Evolutionary conservation across 1,140 invertebrate genomes (phyloP).

Genomic region (Monomorium pharaonis): DNA sequence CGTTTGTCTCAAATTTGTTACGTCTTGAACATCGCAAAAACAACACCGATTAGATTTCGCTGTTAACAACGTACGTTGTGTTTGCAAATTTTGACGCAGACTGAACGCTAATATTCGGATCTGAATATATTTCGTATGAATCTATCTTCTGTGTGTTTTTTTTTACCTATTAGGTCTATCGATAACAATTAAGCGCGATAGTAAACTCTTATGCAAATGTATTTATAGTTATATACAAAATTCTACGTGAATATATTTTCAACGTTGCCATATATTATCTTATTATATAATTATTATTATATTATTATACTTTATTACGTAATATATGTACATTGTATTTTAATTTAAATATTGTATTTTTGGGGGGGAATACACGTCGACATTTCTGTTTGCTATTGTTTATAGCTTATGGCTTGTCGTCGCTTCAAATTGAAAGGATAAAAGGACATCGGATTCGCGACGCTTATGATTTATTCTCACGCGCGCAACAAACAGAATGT

Average conservation of each 20-base stretch:
- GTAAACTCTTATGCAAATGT: no score
- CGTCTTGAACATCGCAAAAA: background rate
- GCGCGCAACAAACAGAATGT: background rate
- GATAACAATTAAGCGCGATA: conserved; percentile 20
- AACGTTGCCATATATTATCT: background rate
- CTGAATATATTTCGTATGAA: background rate
- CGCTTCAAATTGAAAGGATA: background rate
- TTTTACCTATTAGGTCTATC: background rate
- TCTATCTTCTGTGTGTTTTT: background rate
- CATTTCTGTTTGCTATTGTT: background rate
- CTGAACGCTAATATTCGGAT: background rate
- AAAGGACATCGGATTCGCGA: conserved; percentile 25
- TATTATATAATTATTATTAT: background rate
- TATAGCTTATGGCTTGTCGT: background rate
- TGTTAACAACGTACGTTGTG: background rate
- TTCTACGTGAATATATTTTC: background rate
- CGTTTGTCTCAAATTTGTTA: conserved; percentile 2
- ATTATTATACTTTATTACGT: background rate
- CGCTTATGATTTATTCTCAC: conserved; percentile 44
- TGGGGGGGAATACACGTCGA: background rate
- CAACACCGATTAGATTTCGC: background rate
- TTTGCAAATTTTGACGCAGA: background rate
- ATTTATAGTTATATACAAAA: background rate
- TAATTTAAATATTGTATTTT: background rate
- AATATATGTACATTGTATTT: background rate